These are phyloP conservation scores for Catamblyrhynchus diadema DNA, from an alignment of 2,797 vertebrate genomes.

Conservation along the genomic window DNA sequence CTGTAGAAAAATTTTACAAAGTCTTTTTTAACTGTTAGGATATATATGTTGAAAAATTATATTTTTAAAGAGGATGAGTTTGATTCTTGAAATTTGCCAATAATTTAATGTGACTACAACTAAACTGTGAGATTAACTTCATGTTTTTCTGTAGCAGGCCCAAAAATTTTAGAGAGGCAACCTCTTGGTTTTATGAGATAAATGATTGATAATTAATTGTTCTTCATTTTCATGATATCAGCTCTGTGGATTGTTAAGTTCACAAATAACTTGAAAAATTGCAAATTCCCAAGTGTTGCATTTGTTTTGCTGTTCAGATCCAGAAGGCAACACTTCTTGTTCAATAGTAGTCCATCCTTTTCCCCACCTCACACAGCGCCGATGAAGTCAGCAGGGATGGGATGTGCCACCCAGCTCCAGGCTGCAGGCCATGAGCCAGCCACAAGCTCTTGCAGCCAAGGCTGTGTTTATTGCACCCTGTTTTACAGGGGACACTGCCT, in stretches of 20 bases:
- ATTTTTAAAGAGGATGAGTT: not conserved
- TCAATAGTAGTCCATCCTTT: not conserved
- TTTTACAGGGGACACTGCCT: not conserved
- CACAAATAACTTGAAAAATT: not conserved
- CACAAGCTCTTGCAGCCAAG: not conserved
- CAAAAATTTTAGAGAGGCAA: not conserved
- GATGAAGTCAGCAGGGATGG: not conserved
- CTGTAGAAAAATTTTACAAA: not conserved
- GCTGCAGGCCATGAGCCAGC: not conserved
- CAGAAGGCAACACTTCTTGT: not conserved
- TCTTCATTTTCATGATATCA: accelerated
- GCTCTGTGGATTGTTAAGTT: accelerated
- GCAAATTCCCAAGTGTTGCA: not conserved
- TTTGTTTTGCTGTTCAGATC: not conserved
- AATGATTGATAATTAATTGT: not conserved
- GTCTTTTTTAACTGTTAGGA: not conserved
- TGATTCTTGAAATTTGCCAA: not conserved
- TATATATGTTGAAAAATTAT: not conserved
- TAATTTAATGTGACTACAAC: not conserved
- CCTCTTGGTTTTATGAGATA: not conserved
- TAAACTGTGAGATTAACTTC: not conserved
- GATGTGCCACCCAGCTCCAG: not conserved
- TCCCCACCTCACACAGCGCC: accelerated
- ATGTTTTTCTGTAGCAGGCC: not conserved
- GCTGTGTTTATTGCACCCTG: not conserved